These are phyloP conservation scores for Microtus oregoni DNA, from an alignment of 2,113 vertebrate genomes.

Conservation along the genomic window DNA sequence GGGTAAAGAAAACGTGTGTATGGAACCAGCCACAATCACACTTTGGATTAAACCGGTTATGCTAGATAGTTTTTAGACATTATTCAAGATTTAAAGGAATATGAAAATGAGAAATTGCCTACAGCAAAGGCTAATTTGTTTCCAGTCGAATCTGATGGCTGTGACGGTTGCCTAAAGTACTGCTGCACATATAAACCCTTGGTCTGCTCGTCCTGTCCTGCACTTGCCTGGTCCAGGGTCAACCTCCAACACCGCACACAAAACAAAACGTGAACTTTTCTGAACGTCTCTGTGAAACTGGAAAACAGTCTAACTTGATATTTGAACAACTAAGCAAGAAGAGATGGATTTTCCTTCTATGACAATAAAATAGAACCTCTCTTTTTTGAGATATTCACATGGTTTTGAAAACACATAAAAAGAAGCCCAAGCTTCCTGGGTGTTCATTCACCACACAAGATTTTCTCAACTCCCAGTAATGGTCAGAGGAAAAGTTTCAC, in stretches of 20 bases:
- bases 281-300: neutral
- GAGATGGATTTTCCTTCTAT: neutral
- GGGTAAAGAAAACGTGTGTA: neutral
- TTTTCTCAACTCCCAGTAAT: neutral
- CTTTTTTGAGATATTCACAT: neutral
- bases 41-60: neutral
- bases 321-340: neutral
- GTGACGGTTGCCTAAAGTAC: neutral
- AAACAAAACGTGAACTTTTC: neutral
- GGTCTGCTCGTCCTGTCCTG: neutral
- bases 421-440: neutral
- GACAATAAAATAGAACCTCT: constrained; percentile 7
- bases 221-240: neutral
- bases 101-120: constrained; percentile 30
- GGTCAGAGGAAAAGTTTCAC: neutral
- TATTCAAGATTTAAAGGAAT: neutral
- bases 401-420: neutral
- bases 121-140: neutral
- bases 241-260: neutral
- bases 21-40: neutral
- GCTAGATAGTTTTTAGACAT: neutral
- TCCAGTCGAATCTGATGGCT: neutral
- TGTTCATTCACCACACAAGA: neutral
- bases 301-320: neutral
- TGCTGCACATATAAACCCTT: neutral